phyloP scores from a whole-genome alignment of 2,113 vertebrate species.

The Bagarius yarrelli region DNA sequence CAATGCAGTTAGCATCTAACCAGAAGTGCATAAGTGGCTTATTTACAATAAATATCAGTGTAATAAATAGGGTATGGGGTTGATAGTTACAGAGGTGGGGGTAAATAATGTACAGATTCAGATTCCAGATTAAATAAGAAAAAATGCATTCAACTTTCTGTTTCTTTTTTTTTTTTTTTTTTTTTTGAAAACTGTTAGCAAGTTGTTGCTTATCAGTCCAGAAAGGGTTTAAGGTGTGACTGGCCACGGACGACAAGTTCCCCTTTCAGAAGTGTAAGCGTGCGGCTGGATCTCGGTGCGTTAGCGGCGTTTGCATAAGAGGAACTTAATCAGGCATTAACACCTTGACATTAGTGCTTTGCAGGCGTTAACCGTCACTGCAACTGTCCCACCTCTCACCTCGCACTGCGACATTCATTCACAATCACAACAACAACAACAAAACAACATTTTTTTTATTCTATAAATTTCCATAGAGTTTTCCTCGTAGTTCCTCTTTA shows the following conservation, averaged over 20 bases:
- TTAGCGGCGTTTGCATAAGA: constrained; percentile 36
- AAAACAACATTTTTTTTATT: background rate
- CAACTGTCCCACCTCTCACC: constrained; percentile 35
- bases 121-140: background rate
- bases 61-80: too few species aligned
- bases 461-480: background rate
- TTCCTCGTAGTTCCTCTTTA: background rate
- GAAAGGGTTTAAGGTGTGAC: constrained; percentile 59
- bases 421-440: background rate
- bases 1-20: too few species aligned
- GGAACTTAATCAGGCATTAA: constrained; percentile 64
- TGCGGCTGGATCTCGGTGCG: constrained; percentile 40
- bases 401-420: background rate
- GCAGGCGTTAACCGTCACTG: constrained; percentile 49
- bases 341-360: constrained; percentile 61
- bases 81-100: too few species aligned
- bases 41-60: too few species aligned
- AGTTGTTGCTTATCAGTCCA: constrained; percentile 55
- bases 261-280: constrained; percentile 59
- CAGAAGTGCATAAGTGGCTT: too few species aligned
- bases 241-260: constrained; percentile 55
- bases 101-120: too few species aligned
- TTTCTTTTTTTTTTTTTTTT: background rate
- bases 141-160: too few species aligned
- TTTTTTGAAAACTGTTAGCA: constrained; percentile 27